Percentiles rank a stretch among this genome's conserved stretches.
phyloP scores from a whole-genome alignment of 2,888 invertebrate genomes.

The Syritta pipiens region DNA sequence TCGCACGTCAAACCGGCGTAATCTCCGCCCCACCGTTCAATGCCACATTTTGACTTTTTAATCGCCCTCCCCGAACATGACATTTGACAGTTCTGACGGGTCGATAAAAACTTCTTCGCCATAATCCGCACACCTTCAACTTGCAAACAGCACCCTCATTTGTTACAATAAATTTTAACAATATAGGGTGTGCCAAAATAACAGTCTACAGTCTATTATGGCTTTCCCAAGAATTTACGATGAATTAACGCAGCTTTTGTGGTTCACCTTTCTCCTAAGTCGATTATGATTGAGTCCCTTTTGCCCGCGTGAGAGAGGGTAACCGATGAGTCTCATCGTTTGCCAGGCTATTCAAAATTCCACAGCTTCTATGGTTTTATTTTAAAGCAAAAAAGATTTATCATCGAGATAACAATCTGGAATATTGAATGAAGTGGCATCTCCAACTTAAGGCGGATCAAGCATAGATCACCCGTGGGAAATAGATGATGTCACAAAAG shows the following conservation, averaged over 20 bases:
- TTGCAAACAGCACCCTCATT: constrained; percentile 24
- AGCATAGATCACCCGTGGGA: constrained; percentile 19
- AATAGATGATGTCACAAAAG: too few relatives aligned
- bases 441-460: constrained; percentile 14
- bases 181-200: background rate
- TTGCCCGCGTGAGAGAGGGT: background rate
- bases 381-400: constrained; percentile 11
- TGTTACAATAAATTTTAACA: constrained; percentile 26
- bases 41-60: too few relatives aligned
- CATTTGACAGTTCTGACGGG: constrained; percentile 8
- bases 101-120: background rate
- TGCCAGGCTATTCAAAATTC: constrained; percentile 11
- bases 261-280: constrained; percentile 14
- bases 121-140: background rate
- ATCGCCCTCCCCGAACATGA: too few relatives aligned
- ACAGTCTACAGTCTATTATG: background rate
- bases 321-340: background rate
- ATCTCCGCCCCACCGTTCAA: too few relatives aligned
- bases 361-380: constrained; percentile 23
- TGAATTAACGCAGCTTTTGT: constrained; percentile 31
- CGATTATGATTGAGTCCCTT: constrained; percentile 20
- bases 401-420: constrained; percentile 29
- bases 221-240: constrained; percentile 31
- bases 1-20: too few relatives aligned
- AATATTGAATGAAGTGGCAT: constrained; percentile 12